Base-by-base conservation (phyloP, 2,113 vertebrate species). In the Malurus melanocephalus region DNA sequence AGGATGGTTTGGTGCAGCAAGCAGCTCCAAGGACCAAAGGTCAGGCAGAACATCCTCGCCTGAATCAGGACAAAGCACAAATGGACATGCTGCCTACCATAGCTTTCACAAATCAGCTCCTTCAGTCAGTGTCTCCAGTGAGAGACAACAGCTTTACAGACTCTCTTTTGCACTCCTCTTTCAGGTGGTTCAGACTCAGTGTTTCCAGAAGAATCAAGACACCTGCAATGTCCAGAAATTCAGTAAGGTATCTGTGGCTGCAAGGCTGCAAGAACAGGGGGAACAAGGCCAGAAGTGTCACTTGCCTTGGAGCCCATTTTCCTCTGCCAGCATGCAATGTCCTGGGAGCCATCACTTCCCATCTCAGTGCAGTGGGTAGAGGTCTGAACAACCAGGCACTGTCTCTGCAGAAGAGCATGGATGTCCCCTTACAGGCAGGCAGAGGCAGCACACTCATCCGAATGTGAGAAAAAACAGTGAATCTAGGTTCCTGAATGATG, bases 81-180 rank as follows among this genome's bases (percentile, higher is more conserved):
- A 65, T 21, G 62, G 52, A 73, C 27, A 3, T 0, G 5, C 61
- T 5, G 30, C 67, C 20, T 95, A 99, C 98, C 97, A 0, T 96
- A 96, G 95, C 97, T 98, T 96, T 98, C 97, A 96, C 98, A 98
- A 87, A 99, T 97, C 53, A 98, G 93, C 94, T 99, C 98, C 94
- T 98, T 98, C 96, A 97, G 48, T 98, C 98, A 28, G 94, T 51
- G 2, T 95, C 96, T 53, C 98, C 96, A 13, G 99, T 17, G 6
- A 92, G 93, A 88, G 98, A 96, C 76, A 99, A 97, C 51, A 99
- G 97, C 69, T 84, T 96, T 76, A 99, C 80, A 52, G 97, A 96
- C 84, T 98, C 97, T 19, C 85, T 95, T 94, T 98, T 98, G 76
- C 98, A 94, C 42, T 97, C 96, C 13, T 98, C 98, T 73, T 92